These are phyloP conservation scores for Gymnopithys bicolor DNA, from an alignment of 2,797 vertebrate species.

Conservation along the genomic window DNA sequence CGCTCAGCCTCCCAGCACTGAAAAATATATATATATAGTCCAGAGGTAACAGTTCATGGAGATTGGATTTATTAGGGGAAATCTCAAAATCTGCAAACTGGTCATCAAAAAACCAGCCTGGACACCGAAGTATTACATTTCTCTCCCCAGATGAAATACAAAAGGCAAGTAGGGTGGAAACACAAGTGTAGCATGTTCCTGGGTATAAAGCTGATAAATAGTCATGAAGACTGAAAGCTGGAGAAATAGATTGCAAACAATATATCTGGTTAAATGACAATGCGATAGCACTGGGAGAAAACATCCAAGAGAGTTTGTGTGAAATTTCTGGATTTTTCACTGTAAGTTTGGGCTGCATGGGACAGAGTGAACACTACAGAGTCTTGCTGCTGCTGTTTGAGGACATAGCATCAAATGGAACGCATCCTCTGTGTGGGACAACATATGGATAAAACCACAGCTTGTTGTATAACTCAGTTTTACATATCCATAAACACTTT, in stretches of 20 bases:
- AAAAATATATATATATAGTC: not conserved
- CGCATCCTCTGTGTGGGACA: not conserved
- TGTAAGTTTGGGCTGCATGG: not conserved
- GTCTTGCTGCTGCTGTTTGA: not conserved
- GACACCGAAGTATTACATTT: not conserved
- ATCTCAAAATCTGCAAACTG: not conserved
- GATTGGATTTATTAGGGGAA: not conserved
- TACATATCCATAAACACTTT: not conserved
- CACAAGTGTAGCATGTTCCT: not conserved
- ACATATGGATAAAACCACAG: not conserved
- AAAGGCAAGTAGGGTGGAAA: not conserved
- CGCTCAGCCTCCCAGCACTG: not conserved
- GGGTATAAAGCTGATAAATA: not conserved
- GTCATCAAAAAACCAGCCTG: not conserved
- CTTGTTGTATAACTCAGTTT: not conserved
- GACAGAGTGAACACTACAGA: not conserved
- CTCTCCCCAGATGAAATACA: not conserved
- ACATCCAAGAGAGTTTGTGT: not conserved
- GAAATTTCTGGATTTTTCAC: not conserved
- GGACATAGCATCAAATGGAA: not conserved
- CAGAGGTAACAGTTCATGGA: not conserved
- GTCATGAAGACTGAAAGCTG: not conserved
- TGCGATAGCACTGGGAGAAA: not conserved
- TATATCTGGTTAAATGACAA: not conserved
- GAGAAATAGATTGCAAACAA: not conserved